A percentile compares a stretch with the other conserved stretches of the same genome.
Conservation (phyloP, 2,888 invertebrate genomes). For the Neoitamus cyanurus region DNA sequence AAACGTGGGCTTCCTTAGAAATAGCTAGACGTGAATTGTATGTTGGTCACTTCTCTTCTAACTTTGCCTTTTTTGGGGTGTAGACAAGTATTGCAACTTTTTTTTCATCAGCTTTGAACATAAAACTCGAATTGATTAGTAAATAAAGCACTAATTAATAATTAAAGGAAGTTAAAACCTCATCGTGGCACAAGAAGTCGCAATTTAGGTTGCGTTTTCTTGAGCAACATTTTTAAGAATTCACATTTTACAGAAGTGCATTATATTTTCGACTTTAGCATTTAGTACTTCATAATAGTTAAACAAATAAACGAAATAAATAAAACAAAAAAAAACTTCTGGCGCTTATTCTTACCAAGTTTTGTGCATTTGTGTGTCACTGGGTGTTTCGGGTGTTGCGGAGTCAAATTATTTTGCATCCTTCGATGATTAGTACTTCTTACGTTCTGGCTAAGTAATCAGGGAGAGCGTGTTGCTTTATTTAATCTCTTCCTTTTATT, state of each 20-base stretch:
- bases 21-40: background rate
- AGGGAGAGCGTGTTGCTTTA: background rate
- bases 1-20: background rate
- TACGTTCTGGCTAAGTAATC: background rate
- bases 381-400: conserved; percentile 18
- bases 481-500: background rate
- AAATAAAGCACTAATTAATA: conserved; percentile 27
- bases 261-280: conserved; percentile 22
- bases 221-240: background rate
- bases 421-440: background rate
- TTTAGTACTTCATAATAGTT: conserved; percentile 39
- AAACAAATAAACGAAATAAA: conserved; percentile 15
- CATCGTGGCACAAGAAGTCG: background rate
- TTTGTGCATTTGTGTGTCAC: conserved; percentile 36
- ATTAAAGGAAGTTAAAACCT: background rate
- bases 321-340: conserved; percentile 13
- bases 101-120: background rate
- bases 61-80: background rate
- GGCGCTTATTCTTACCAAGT: conserved; percentile 28
- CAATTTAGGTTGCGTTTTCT: background rate
- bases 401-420: conserved; percentile 10
- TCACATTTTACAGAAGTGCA: conserved; percentile 22
- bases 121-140: background rate
- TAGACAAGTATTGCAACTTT: background rate
- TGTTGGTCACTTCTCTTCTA: conserved; percentile 7